These are phyloP conservation scores for Hyles lineata DNA, from an alignment of 2,888 invertebrate genomes.

Conservation along the genomic window DNA sequence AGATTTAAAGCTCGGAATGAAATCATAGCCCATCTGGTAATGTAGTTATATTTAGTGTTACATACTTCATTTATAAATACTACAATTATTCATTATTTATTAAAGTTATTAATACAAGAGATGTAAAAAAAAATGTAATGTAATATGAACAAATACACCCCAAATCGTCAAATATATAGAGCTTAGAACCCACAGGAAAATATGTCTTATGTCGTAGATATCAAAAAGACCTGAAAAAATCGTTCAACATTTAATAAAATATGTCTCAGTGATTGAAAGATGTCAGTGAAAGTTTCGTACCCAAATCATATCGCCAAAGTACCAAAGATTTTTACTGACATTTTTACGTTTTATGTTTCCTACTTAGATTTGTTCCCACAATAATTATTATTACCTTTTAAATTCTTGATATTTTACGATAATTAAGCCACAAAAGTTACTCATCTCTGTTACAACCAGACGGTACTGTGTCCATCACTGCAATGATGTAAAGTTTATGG, in stretches of 20 bases:
- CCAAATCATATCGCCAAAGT: neutral
- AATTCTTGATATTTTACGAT: neutral
- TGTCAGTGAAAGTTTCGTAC: neutral
- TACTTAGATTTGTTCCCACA: neutral
- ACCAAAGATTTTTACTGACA: neutral
- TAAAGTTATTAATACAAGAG: too few relatives aligned
- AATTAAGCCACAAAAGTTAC: neutral
- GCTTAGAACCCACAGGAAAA: too few relatives aligned
- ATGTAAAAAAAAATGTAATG: too few relatives aligned
- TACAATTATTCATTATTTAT: neutral
- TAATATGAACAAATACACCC: too few relatives aligned
- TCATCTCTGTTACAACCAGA: neutral
- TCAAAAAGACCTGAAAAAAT: too few relatives aligned
- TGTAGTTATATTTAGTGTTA: neutral
- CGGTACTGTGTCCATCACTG: neutral
- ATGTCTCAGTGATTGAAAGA: too few relatives aligned
- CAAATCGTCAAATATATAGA: too few relatives aligned
- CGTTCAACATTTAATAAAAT: too few relatives aligned
- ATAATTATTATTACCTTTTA: neutral
- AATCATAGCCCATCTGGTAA: neutral
- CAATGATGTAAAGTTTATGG: too few relatives aligned
- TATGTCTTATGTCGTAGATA: too few relatives aligned
- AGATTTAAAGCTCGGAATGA: constrained; percentile 4
- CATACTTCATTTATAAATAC: neutral
- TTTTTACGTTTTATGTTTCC: neutral